Evolutionary conservation across 2,113 vertebrate species (phyloP).

Genomic region (Eupsittula cactorum): DNA sequence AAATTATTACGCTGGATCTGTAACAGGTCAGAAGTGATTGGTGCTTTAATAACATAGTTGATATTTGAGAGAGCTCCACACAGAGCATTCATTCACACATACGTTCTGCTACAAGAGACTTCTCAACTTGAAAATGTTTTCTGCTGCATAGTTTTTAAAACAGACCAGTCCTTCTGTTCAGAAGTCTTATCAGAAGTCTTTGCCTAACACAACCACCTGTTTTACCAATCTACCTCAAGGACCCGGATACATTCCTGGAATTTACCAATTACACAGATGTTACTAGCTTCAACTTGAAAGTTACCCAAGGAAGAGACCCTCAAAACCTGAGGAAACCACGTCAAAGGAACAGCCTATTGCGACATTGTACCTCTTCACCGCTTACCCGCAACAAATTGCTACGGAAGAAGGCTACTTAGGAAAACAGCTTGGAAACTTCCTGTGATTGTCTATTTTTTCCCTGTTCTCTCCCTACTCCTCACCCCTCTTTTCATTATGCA

Average conservation of each 20-base stretch:
- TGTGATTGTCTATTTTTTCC: not conserved
- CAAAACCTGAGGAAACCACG: not conserved
- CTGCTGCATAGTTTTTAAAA: not conserved
- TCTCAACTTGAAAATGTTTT: not conserved
- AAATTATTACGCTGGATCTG: not conserved
- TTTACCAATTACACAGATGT: not conserved
- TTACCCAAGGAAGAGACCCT: not conserved
- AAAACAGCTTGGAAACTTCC: not conserved
- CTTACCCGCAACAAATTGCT: not conserved
- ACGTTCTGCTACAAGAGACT: not conserved
- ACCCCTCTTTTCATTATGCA: not conserved
- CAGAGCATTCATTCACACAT: not conserved
- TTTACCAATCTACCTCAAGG: not conserved
- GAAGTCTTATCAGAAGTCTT: not conserved
- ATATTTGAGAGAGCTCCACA: not conserved
- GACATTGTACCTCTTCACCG: not conserved
- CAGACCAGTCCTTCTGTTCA: not conserved
- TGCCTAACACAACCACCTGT: not conserved
- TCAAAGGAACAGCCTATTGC: not conserved
- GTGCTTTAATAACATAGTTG: not conserved
- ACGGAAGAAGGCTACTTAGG: not conserved
- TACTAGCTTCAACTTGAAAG: not conserved
- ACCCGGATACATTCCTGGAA: accelerated
- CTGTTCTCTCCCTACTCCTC: not conserved
- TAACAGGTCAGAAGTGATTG: not conserved